These are phyloP conservation scores for Imbricaverruca yamaguchii DNA, from an alignment of 2,888 invertebrate species.

Conservation along the genomic window DNA sequence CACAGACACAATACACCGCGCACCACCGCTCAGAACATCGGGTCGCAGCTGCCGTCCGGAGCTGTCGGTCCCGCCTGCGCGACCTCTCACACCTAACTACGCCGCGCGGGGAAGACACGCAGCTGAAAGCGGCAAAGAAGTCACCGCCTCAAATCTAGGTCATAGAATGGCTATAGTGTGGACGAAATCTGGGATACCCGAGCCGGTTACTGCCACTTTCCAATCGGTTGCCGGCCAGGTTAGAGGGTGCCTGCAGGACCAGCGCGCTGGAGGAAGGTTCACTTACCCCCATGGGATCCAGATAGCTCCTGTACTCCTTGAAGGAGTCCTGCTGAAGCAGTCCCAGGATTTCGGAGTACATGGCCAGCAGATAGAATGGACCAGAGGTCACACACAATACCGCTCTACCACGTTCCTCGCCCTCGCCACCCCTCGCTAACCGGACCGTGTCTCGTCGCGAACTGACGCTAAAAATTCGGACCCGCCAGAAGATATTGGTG, in stretches of 20 bases:
- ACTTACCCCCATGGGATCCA: slow-evolving; percentile 17
- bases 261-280: background rate
- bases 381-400: background rate
- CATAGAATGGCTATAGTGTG: slow-evolving; percentile 17
- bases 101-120: background rate
- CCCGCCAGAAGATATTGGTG: slow-evolving; percentile 15
- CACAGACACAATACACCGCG: background rate
- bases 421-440: background rate
- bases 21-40: background rate
- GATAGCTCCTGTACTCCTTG: slow-evolving; percentile 8
- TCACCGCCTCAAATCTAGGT: slow-evolving; percentile 7
- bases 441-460: background rate
- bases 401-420: slow-evolving; percentile 8
- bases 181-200: slow-evolving; percentile 14
- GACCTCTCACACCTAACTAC: background rate
- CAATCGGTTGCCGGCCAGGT: slow-evolving; percentile 2
- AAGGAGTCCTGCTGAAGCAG: slow-evolving; percentile 10
- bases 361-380: background rate
- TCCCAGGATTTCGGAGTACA: slow-evolving; percentile 15
- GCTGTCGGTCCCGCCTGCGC: background rate
- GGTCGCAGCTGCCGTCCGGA: background rate
- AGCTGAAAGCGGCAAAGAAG: background rate
- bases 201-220: slow-evolving; percentile 16
- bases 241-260: background rate
- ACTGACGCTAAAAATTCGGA: slow-evolving; percentile 1